A percentile compares a stretch with the other conserved stretches of the same genome.
These are phyloP conservation scores for Galemys pyrenaicus DNA, from an alignment of 2,113 vertebrate species.

Conservation along the genomic window DNA sequence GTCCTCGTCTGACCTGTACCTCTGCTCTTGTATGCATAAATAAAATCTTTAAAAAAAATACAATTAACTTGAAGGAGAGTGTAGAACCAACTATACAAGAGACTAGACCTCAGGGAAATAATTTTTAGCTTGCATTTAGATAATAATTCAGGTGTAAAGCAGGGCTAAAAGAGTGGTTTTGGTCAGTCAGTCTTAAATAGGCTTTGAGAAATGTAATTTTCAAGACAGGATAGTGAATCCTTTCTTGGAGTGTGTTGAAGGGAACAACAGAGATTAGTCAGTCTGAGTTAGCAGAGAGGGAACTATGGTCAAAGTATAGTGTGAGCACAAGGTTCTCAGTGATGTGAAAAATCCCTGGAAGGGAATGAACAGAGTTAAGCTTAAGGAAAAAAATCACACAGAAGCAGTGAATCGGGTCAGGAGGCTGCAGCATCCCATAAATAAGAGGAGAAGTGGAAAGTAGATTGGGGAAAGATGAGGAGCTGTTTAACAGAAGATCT, in stretches of 20 bases:
- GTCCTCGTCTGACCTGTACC: too few species aligned
- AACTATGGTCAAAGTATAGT: background rate
- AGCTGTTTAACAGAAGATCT: background rate
- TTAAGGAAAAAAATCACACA: background rate
- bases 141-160: constrained; percentile 24
- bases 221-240: background rate
- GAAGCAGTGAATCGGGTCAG: background rate
- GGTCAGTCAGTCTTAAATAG: background rate
- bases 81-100: background rate
- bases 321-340: accelerated
- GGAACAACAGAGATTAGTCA: background rate
- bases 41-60: too few species aligned
- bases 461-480: background rate
- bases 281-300: background rate
- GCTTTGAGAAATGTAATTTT: background rate
- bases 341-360: background rate
- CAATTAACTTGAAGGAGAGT: background rate
- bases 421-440: background rate
- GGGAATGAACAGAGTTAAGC: background rate
- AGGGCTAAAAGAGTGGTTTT: background rate
- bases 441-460: background rate
- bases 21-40: too few species aligned
- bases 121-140: background rate
- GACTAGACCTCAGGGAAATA: background rate
- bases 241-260: background rate